Evolutionary conservation across 1,140 invertebrate genomes (phyloP), one percentile per base, ranked within the genome.

Genomic region (Drosophila jambulina): DNA sequence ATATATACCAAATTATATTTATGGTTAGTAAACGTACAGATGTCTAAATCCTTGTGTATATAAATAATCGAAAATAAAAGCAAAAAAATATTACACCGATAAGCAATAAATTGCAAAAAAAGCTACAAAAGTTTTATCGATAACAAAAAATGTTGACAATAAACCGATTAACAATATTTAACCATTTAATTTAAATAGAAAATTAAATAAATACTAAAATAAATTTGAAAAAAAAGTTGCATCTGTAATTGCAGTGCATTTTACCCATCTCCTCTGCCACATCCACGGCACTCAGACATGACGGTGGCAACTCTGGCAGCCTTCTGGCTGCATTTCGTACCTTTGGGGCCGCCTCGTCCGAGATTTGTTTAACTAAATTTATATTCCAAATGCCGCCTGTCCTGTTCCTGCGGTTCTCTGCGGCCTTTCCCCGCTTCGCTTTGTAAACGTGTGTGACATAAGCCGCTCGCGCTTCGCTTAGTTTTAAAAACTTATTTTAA

Each of bases 401-500:
- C 54, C 45, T 51, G 27, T 27, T 51, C 27, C 49, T 65, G 61
- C 25, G 71, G 56, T 56, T 38, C 19, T 60, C 63, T 48, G 42
- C 34, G 75, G 27, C 63, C 63, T 45, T 70, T 54, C 34, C 21
- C 46, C 57, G 25, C 54, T 64, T 69, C 59, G 57, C 56, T 75
- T 45, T 57, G 61, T 53, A 38, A 43, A 38, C 34, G 53, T 62
- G 23, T 56, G 83, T 80, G 83, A 75, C 71, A 69, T 79, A 88
- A 87, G 83, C 84, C 51, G 67, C 63, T 72, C 57, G 80, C 51
- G 67, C 63, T 72, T 54, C 80, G 76, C 76, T 86, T 82, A 74
- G 84, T 87, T 83, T 83, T 80, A 77, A 80, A 83, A 87, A 87
- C 80, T 75, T 77, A 83, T 87, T 80, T 87, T 80, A 79, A 79